Evolutionary conservation across 1,140 invertebrate genomes (phyloP).

Genomic region (Macrosteles quadrilineatus): DNA sequence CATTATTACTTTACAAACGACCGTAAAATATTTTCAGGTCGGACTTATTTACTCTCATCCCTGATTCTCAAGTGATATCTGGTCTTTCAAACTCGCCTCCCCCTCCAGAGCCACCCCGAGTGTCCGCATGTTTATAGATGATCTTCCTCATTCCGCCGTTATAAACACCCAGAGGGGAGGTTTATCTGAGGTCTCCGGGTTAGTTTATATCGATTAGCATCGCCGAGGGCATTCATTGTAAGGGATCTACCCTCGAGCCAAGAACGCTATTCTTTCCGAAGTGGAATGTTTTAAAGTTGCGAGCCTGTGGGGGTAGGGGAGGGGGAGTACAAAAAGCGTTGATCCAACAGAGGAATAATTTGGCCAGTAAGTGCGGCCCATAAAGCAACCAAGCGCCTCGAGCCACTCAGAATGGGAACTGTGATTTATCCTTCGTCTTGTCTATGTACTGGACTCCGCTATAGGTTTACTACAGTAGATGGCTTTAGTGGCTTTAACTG

Average conservation of each 20-base stretch:
- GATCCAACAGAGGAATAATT: constrained; percentile 22
- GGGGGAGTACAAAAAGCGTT: constrained; percentile 14
- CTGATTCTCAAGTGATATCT: too few relatives aligned
- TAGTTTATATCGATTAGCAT: constrained; percentile 16
- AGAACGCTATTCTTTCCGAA: constrained; percentile 18
- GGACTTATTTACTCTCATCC: too few relatives aligned
- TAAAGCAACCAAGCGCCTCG: neutral
- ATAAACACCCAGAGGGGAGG: neutral
- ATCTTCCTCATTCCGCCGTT: neutral
- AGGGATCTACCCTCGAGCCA: neutral
- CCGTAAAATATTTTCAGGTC: too few relatives aligned
- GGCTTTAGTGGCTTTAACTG: too few relatives aligned
- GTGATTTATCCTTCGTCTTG: neutral
- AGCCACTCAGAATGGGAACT: constrained; percentile 7
- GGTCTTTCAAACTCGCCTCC: too few relatives aligned
- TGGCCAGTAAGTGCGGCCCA: constrained; percentile 13
- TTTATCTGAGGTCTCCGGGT: neutral
- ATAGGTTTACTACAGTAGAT: too few relatives aligned
- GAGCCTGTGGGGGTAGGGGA: neutral
- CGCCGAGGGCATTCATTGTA: constrained; percentile 3
- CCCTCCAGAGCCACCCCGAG: too few relatives aligned
- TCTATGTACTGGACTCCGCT: too few relatives aligned
- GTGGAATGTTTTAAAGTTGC: constrained; percentile 23
- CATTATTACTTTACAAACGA: too few relatives aligned
- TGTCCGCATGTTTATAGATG: neutral